These are phyloP conservation scores for Malurus leucopterus DNA, from an alignment of 2,797 vertebrate genomes.

Conservation along the genomic window DNA sequence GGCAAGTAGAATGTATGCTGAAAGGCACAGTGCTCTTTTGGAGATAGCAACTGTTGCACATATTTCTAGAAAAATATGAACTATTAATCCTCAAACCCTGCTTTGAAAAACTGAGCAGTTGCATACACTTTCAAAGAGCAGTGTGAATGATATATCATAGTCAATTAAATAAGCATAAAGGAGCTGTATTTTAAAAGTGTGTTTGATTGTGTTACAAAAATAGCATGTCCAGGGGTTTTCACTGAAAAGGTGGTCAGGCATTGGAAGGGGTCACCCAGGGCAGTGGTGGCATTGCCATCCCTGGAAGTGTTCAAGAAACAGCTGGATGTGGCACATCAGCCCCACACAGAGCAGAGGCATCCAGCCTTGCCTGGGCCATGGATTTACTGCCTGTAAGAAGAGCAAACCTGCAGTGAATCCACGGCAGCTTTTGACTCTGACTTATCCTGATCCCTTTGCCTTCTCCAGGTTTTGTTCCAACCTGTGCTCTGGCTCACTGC, in stretches of 20 bases:
- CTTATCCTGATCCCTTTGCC: neutral
- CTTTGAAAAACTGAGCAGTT: neutral
- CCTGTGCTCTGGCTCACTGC: neutral
- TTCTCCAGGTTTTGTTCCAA: neutral
- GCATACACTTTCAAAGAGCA: neutral
- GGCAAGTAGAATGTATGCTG: neutral
- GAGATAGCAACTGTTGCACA: neutral
- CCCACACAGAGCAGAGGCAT: neutral
- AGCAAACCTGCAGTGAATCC: rapidly evolving
- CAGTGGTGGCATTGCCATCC: neutral
- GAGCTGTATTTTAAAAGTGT: neutral
- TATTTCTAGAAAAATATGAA: neutral
- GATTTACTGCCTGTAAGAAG: neutral
- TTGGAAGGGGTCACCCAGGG: neutral
- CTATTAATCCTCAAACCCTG: neutral
- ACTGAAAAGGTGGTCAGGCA: neutral
- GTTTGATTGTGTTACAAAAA: neutral
- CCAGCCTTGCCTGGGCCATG: neutral
- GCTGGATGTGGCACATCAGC: neutral
- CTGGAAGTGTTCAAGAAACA: neutral
- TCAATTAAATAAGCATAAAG: neutral
- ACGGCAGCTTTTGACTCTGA: neutral
- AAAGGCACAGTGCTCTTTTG: neutral
- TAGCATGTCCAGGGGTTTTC: neutral
- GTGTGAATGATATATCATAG: neutral